A percentile compares a stretch with the other conserved stretches of the same genome.
phyloP scores from a whole-genome alignment of 2,888 invertebrate species.

The Sepioteuthis lessoniana region DNA sequence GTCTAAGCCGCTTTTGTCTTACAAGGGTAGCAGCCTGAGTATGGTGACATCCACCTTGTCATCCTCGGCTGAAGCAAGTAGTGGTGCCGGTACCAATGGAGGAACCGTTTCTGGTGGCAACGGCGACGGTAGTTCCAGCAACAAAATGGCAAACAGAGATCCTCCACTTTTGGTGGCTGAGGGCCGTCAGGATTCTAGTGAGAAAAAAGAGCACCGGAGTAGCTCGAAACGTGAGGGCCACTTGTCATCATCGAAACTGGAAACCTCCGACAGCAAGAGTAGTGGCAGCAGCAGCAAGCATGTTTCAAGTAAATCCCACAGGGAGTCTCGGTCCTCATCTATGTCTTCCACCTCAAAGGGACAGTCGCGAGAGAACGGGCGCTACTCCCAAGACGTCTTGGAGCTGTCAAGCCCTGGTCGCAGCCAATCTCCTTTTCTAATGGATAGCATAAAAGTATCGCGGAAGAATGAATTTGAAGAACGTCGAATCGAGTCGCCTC shows the following conservation, averaged over 20 bases:
- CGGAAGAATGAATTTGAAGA: conserved; percentile 39
- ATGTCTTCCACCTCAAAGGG: conserved; percentile 48
- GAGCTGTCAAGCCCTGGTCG: conserved; percentile 39
- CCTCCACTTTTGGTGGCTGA: conserved; percentile 4
- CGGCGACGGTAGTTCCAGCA: neutral
- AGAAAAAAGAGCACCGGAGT: conserved; percentile 47
- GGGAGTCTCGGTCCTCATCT: conserved; percentile 34
- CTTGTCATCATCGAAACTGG: neutral
- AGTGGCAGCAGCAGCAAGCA: conserved; percentile 16
- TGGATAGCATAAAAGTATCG: neutral
- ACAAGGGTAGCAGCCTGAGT: neutral
- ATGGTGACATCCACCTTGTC: conserved; percentile 2
- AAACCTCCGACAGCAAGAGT: neutral
- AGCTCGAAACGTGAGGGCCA: conserved; percentile 44
- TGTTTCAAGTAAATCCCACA: neutral
- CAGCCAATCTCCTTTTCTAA: conserved; percentile 38
- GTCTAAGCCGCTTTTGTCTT: conserved; percentile 25
- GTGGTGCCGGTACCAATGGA: neutral
- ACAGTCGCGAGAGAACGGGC: conserved; percentile 41
- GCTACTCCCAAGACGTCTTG: conserved; percentile 24
- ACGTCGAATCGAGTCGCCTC: neutral
- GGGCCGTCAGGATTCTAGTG: conserved; percentile 43
- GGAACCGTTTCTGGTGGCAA: conserved; percentile 41
- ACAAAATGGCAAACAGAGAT: conserved; percentile 39
- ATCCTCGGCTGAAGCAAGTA: neutral